These are phyloP conservation scores for Nowickia ferox DNA, from an alignment of 2,888 invertebrate species.

Conservation along the genomic window DNA sequence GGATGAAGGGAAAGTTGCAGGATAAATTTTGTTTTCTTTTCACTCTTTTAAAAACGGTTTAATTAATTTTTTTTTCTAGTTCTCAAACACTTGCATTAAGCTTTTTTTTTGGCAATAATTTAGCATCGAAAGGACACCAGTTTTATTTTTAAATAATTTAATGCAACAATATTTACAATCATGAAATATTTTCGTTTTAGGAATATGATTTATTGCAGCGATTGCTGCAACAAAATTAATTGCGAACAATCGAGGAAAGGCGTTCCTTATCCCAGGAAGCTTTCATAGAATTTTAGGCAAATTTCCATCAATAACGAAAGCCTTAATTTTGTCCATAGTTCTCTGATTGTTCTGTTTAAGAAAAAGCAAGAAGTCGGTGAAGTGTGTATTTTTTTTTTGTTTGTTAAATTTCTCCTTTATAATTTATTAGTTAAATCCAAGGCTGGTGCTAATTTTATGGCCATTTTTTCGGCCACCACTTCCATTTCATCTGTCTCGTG, in stretches of 20 bases:
- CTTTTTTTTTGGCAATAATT: not conserved
- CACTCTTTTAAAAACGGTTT: not conserved
- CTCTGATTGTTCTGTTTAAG: no score
- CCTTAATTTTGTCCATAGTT: no score
- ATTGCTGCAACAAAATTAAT: no score
- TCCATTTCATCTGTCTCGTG: not conserved
- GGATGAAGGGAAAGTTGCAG: no score
- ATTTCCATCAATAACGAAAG: no score
- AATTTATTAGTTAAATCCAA: conserved; percentile 63
- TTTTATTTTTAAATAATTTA: not conserved
- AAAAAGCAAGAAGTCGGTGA: no score
- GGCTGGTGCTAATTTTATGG: conserved; percentile 31
- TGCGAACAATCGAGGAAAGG: no score
- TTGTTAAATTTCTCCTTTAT: not conserved
- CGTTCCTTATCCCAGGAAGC: no score
- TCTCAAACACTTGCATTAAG: not conserved
- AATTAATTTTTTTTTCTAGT: not conserved
- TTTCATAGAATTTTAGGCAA: no score
- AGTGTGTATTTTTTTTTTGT: not conserved
- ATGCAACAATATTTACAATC: not conserved
- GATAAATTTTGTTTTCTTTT: conserved; percentile 1
- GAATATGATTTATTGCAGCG: no score
- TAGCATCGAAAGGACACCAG: not conserved
- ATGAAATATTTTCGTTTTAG: not conserved
- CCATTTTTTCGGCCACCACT: not conserved